These are phyloP conservation scores for Mus pahari DNA, from an alignment of 2,113 vertebrate species.

Conservation along the genomic window DNA sequence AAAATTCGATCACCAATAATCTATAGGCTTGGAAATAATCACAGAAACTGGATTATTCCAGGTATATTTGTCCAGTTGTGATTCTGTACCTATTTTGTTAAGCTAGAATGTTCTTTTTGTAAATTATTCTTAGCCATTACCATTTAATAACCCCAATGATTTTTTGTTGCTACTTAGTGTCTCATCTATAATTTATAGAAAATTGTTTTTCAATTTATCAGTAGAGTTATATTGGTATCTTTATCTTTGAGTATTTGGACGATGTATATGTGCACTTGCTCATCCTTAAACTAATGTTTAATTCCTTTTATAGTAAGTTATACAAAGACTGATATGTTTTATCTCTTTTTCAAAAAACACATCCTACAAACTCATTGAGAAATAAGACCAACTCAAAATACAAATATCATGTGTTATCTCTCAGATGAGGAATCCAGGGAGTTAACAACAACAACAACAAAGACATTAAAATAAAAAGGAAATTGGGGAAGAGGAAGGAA, in stretches of 20 bases:
- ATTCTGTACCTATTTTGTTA: constrained; percentile 5
- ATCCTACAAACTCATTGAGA: not conserved
- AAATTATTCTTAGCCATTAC: constrained; percentile 8
- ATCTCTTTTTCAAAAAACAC: not conserved
- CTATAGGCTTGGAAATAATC: not conserved
- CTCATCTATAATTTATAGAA: constrained; percentile 44
- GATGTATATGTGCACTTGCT: not conserved
- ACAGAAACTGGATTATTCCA: constrained; percentile 6
- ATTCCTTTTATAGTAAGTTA: constrained; percentile 3
- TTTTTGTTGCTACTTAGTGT: constrained; percentile 47
- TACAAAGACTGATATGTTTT: not conserved
- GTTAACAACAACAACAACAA: not conserved
- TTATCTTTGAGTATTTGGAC: not conserved
- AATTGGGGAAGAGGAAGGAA: not conserved
- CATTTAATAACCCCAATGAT: not conserved
- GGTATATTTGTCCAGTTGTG: constrained; percentile 28
- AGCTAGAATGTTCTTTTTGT: not conserved
- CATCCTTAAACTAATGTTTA: constrained; percentile 38
- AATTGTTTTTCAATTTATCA: constrained; percentile 59
- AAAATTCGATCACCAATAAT: constrained; percentile 8
- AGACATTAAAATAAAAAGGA: not conserved
- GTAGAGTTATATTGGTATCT: constrained; percentile 24
- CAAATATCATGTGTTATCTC: not conserved
- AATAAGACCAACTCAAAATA: not conserved
- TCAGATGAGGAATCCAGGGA: not conserved